Conservation (phyloP, 2,888 invertebrate species). For the Drepanosiphum platanoidis region DNA sequence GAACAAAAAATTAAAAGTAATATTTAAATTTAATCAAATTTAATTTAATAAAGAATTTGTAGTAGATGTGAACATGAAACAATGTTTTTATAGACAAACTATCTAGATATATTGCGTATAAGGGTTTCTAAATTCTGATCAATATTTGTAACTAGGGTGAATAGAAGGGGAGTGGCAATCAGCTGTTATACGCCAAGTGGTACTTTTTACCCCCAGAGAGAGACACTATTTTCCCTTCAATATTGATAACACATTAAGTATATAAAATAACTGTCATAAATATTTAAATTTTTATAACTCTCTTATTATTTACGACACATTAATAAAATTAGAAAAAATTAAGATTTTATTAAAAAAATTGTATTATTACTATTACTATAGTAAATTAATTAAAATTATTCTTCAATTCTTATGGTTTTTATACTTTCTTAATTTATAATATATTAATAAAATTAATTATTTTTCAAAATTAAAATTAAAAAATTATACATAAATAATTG, state of each 20-base stretch:
- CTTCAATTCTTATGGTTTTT: background rate
- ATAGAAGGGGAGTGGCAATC: constrained; percentile 56
- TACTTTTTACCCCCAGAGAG: constrained; percentile 44
- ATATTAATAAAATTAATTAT: background rate
- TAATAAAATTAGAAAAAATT: background rate
- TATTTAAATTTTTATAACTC: background rate
- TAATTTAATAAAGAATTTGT: background rate
- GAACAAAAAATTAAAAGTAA: background rate
- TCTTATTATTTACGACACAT: background rate
- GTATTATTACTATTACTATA: background rate
- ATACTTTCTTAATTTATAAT: background rate
- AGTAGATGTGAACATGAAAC: background rate
- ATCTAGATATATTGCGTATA: constrained; percentile 29
- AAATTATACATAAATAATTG: background rate
- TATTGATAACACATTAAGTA: background rate
- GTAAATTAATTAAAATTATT: background rate
- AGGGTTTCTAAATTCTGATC: constrained; percentile 45
- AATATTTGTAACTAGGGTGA: constrained; percentile 49
- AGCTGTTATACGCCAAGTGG: constrained; percentile 35
- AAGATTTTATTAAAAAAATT: background rate
- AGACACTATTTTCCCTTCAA: constrained; percentile 27
- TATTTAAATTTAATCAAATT: background rate
- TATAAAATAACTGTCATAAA: background rate
- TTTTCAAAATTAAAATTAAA: background rate
- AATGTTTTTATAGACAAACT: background rate